These are phyloP conservation scores for Ceratotherium simum DNA, from an alignment of 2,113 vertebrate genomes.

Conservation along the genomic window DNA sequence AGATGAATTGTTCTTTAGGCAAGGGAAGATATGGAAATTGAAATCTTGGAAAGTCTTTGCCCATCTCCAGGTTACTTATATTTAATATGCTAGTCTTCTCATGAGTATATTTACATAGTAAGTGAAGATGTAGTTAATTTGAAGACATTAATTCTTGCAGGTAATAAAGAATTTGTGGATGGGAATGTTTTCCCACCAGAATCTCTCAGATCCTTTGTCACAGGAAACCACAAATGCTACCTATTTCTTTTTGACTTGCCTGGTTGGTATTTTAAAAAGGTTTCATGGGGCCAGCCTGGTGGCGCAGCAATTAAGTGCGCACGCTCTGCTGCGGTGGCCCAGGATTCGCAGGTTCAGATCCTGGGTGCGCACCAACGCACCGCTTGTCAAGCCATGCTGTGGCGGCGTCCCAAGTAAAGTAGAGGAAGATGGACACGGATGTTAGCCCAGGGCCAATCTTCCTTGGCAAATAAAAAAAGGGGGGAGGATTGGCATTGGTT, in stretches of 20 bases:
- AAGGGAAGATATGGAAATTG: not conserved
- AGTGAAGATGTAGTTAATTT: not conserved
- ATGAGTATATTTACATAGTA: not conserved
- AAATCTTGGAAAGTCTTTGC: not conserved
- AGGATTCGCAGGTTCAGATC: too few species aligned
- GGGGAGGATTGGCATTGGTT: too few species aligned
- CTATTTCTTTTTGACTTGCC: not conserved
- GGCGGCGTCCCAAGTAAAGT: too few species aligned
- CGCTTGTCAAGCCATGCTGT: too few species aligned
- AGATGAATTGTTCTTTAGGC: not conserved
- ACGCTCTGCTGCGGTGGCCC: too few species aligned
- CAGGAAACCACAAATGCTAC: not conserved
- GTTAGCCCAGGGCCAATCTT: too few species aligned
- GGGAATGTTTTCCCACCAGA: not conserved
- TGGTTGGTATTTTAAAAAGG: not conserved
- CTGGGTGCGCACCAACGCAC: too few species aligned
- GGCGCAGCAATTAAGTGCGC: too few species aligned
- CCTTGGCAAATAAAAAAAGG: too few species aligned
- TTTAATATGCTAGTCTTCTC: not conserved
- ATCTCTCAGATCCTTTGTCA: not conserved
- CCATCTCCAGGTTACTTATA: not conserved
- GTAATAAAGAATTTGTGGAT: not conserved
- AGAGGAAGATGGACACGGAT: too few species aligned
- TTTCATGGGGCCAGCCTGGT: not conserved
- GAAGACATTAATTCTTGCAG: not conserved